Evolutionary conservation across 2,888 invertebrate genomes (phyloP).

Genomic region (Chromoteleia sp.): DNA sequence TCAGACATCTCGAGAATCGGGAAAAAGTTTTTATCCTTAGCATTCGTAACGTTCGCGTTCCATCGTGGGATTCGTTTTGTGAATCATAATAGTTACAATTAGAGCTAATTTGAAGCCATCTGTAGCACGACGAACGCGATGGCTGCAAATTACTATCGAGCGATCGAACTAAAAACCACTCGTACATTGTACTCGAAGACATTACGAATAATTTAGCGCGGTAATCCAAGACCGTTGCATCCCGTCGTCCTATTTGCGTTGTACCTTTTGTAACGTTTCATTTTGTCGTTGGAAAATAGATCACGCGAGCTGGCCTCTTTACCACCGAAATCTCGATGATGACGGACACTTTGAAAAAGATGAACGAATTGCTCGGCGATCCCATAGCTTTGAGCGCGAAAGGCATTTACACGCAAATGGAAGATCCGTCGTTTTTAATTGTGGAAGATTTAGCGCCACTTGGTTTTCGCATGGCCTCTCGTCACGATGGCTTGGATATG

Average conservation of each 20-base stretch:
- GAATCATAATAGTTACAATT: constrained; percentile 63
- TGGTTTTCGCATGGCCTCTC: constrained; percentile 86
- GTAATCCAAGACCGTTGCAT: constrained; percentile 5
- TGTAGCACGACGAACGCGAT: constrained; percentile 44
- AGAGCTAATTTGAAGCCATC: constrained; percentile 63
- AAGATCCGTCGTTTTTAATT: constrained; percentile 82
- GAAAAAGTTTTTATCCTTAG: constrained; percentile 11
- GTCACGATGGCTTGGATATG: constrained; percentile 86
- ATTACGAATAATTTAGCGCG: constrained; percentile 43
- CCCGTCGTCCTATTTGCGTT: not conserved
- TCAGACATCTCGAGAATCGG: not conserved
- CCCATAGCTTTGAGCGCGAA: constrained; percentile 76
- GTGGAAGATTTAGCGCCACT: constrained; percentile 87
- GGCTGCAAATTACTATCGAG: constrained; percentile 61
- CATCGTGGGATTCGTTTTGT: constrained; percentile 39
- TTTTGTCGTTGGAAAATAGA: constrained; percentile 70
- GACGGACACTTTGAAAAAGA: constrained; percentile 77
- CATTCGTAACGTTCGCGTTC: constrained; percentile 32
- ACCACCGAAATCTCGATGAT: constrained; percentile 79
- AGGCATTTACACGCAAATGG: constrained; percentile 78
- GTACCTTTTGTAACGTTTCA: constrained; percentile 10
- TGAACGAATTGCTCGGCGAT: constrained; percentile 76
- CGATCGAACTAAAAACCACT: constrained; percentile 53
- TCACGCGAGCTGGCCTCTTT: constrained; percentile 75
- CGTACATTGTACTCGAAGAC: constrained; percentile 31